phyloP scores from a whole-genome alignment of 2,113 vertebrate species.

The Pseudonaja textilis region DNA sequence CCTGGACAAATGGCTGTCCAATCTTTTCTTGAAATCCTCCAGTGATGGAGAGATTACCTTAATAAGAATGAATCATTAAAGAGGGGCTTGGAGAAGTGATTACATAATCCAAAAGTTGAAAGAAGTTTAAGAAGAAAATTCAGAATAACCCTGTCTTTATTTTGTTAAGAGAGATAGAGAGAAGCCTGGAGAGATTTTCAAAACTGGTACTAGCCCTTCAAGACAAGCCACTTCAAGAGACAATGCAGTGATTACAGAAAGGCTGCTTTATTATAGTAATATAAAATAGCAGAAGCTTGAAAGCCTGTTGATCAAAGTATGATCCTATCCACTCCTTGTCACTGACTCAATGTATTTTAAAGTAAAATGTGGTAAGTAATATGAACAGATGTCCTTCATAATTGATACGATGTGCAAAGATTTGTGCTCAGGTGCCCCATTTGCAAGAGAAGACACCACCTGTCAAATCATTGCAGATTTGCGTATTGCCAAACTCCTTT shows the following conservation, averaged over 20 bases:
- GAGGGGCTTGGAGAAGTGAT: not conserved
- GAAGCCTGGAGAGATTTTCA: not conserved
- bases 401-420: not conserved
- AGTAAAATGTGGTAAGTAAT: not conserved
- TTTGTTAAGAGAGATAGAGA: not conserved
- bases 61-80: not conserved
- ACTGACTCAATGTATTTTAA: not conserved
- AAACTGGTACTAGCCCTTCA: not conserved
- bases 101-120: not conserved
- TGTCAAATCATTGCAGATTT: slow-evolving; percentile 43
- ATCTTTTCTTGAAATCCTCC: not conserved
- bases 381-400: not conserved
- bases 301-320: not conserved
- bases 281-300: not conserved
- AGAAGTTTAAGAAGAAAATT: not conserved
- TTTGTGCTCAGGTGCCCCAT: not conserved
- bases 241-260: not conserved
- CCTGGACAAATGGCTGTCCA: not conserved
- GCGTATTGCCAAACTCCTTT: slow-evolving; percentile 26
- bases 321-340: not conserved
- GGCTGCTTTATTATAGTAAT: not conserved
- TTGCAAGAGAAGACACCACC: not conserved
- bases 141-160: not conserved
- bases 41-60: not conserved
- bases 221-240: not conserved